phyloP scores from a whole-genome alignment of 2,113 vertebrate genomes.

The Prolemur simus region DNA sequence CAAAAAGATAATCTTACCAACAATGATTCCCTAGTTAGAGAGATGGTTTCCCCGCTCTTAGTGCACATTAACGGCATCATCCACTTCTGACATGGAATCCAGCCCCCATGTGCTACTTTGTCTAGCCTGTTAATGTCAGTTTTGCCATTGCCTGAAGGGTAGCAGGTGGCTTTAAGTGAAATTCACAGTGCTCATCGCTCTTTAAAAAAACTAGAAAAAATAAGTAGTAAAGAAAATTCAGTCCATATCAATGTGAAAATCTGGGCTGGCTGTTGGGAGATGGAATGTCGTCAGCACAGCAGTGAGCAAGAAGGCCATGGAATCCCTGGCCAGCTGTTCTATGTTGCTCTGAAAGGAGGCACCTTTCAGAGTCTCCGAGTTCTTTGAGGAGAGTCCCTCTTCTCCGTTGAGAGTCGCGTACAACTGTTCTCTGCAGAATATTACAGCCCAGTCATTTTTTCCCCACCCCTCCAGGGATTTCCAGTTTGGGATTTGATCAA shows the following conservation, averaged over 20 bases:
- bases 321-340: background rate
- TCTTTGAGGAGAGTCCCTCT: background rate
- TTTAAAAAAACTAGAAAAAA: background rate
- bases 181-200: background rate
- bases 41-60: conserved; percentile 27
- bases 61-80: background rate
- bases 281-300: background rate
- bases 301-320: background rate
- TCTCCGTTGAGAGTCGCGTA: accelerated
- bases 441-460: background rate
- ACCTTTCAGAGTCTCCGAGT: background rate
- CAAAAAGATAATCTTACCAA: conserved; percentile 61
- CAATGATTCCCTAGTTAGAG: conserved; percentile 36
- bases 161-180: conserved; percentile 18
- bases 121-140: background rate
- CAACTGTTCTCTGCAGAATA: background rate
- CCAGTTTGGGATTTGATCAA: background rate
- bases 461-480: background rate
- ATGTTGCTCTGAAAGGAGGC: background rate
- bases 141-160: background rate
- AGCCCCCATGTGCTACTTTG: background rate
- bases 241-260: background rate
- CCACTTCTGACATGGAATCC: background rate
- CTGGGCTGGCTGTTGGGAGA: background rate
- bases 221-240: background rate